Conservation (phyloP, 2,888 invertebrate species). For the Ganaspis brasiliensis region DNA sequence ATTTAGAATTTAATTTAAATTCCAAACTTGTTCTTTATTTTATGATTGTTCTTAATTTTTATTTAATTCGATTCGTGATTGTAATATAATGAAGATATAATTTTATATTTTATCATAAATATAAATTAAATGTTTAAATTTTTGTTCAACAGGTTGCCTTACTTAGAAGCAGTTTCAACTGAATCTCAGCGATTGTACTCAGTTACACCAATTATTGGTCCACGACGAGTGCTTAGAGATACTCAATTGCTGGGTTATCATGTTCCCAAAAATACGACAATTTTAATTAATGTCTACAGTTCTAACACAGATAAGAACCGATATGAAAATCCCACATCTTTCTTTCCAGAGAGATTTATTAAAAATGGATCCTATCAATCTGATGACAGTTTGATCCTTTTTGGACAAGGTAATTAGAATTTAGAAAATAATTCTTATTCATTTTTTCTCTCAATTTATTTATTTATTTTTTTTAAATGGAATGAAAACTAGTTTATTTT, state of each 20-base stretch:
- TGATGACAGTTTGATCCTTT: constrained; percentile 75
- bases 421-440: too few species aligned
- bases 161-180: constrained; percentile 80
- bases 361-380: constrained; percentile 68
- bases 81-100: too few species aligned
- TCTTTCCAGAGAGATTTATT: constrained; percentile 86
- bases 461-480: too few species aligned
- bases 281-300: constrained; percentile 82
- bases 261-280: constrained; percentile 82
- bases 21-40: neutral
- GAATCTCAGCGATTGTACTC: constrained; percentile 80
- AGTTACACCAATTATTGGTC: constrained; percentile 81
- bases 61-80: constrained; percentile 36
- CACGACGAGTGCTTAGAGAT: constrained; percentile 82
- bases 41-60: neutral
- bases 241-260: constrained; percentile 82
- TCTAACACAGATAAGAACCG: constrained; percentile 83
- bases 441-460: too few species aligned
- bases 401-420: constrained; percentile 78
- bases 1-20: too few species aligned
- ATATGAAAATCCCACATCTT: constrained; percentile 85
- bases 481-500: too few species aligned
- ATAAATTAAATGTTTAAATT: constrained; percentile 10
- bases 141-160: constrained; percentile 78
- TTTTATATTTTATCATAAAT: constrained; percentile 5